Evolutionary conservation across 1,140 invertebrate genomes (phyloP).

Genomic region (Cyphomyrmex costatus): DNA sequence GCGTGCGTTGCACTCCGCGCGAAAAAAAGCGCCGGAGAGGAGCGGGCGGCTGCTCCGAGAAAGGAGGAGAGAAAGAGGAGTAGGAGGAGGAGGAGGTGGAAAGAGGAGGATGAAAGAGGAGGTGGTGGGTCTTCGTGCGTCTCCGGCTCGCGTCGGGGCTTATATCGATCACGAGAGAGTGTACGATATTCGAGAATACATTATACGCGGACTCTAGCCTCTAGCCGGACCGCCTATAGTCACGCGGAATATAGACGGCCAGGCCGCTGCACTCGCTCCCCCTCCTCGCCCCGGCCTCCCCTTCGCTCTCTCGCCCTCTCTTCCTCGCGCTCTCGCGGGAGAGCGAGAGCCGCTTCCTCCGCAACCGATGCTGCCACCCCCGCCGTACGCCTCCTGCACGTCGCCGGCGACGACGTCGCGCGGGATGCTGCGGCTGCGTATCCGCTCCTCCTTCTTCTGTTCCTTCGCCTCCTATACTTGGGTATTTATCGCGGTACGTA

Average conservation of each 20-base stretch:
- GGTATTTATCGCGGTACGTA: slow-evolving; percentile 53
- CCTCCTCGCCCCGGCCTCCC: not conserved
- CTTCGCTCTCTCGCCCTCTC: slow-evolving; percentile 21
- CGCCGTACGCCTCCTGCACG: slow-evolving; percentile 38
- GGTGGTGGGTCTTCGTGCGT: slow-evolving; percentile 80
- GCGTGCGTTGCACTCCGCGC: slow-evolving; percentile 75
- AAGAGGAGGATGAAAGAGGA: slow-evolving; percentile 4
- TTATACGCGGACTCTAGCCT: slow-evolving; percentile 75
- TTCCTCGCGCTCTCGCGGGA: not conserved
- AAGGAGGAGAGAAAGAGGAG: slow-evolving; percentile 41
- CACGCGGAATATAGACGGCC: slow-evolving; percentile 71
- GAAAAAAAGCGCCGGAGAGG: slow-evolving; percentile 69
- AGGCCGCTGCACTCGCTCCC: slow-evolving; percentile 72
- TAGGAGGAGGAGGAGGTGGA: not conserved
- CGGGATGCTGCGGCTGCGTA: slow-evolving; percentile 44
- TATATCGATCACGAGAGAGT: slow-evolving; percentile 83
- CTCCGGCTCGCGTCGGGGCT: slow-evolving; percentile 80
- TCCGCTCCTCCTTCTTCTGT: slow-evolving; percentile 2
- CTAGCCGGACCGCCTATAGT: slow-evolving; percentile 75
- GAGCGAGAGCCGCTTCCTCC: not conserved
- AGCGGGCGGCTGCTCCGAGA: slow-evolving; percentile 48
- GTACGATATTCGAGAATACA: slow-evolving; percentile 82
- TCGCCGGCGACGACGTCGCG: slow-evolving; percentile 52
- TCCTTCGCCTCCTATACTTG: slow-evolving; percentile 14
- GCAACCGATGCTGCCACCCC: slow-evolving; percentile 38